These are phyloP conservation scores for Apodemia zela DNA, from an alignment of 2,888 invertebrate species.

Conservation along the genomic window DNA sequence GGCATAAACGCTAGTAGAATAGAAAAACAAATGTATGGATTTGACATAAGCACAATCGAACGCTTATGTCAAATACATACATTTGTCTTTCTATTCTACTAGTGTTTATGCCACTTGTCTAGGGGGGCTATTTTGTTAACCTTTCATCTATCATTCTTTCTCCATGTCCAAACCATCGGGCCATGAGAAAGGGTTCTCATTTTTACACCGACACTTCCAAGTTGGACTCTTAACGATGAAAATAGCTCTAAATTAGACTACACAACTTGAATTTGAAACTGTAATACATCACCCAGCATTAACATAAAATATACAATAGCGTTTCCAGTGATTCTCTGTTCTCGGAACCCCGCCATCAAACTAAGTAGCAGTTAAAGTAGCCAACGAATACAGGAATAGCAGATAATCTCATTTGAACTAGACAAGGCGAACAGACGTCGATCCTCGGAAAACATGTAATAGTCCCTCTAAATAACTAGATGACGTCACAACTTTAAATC, in stretches of 20 bases:
- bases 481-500: conserved; percentile 66
- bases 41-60: too few relatives aligned
- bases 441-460: conserved; percentile 40
- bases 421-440: conserved; percentile 34
- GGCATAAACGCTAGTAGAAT: too few relatives aligned
- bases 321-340: not conserved
- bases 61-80: too few relatives aligned
- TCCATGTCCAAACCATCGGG: too few relatives aligned
- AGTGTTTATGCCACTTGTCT: too few relatives aligned
- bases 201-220: not conserved
- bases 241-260: not conserved
- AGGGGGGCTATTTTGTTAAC: too few relatives aligned
- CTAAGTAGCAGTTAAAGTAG: conserved; percentile 16
- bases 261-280: not conserved
- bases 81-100: too few relatives aligned
- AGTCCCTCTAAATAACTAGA: conserved; percentile 52
- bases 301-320: conserved; percentile 4
- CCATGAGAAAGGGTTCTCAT: not conserved
- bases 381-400: conserved; percentile 15
- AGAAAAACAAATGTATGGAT: too few relatives aligned
- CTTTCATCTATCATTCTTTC: too few relatives aligned
- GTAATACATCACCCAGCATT: not conserved
- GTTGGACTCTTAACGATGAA: too few relatives aligned
- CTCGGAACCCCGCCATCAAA: conserved; percentile 1
- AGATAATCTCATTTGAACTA: conserved; percentile 25